These are phyloP conservation scores for Agelastica alni DNA, from an alignment of 2,888 invertebrate genomes.

Conservation along the genomic window DNA sequence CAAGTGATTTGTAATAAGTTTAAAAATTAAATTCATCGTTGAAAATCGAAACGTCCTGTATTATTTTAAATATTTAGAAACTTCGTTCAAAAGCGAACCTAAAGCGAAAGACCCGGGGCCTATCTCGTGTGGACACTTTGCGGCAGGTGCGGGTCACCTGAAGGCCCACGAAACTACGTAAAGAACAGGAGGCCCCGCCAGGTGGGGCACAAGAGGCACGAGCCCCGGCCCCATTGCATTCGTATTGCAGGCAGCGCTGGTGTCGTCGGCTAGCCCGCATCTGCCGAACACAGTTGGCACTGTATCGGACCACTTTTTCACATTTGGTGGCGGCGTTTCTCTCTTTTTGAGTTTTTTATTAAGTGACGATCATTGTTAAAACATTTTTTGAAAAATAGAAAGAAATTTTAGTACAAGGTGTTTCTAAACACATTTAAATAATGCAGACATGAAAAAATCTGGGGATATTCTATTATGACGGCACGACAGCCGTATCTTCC, in stretches of 20 bases:
- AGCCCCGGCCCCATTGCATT: slow-evolving; percentile 29
- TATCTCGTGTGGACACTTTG: slow-evolving; percentile 14
- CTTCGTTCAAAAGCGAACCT: neutral
- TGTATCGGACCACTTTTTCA: slow-evolving; percentile 41
- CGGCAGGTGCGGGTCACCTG: slow-evolving; percentile 51
- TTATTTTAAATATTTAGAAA: too few relatives aligned
- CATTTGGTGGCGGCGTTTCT: slow-evolving; percentile 33
- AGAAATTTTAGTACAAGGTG: too few relatives aligned
- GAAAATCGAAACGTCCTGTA: too few relatives aligned
- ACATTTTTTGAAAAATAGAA: too few relatives aligned
- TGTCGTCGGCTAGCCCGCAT: slow-evolving; percentile 38
- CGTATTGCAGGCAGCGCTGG: slow-evolving; percentile 6
- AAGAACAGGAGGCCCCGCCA: slow-evolving; percentile 42
- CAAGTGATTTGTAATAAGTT: too few relatives aligned
- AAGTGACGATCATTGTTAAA: neutral
- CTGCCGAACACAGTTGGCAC: slow-evolving; percentile 44
- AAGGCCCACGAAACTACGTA: slow-evolving; percentile 39
- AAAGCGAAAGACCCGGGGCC: neutral
- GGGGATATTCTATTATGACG: too few relatives aligned
- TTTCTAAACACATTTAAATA: too few relatives aligned
- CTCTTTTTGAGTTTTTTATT: neutral
- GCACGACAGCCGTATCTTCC: too few relatives aligned
- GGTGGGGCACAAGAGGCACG: slow-evolving; percentile 47
- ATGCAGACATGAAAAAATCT: too few relatives aligned
- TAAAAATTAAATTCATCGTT: too few relatives aligned